phyloP scores from a whole-genome alignment of 2,113 vertebrate genomes.

The Pachyramphus minor region DNA sequence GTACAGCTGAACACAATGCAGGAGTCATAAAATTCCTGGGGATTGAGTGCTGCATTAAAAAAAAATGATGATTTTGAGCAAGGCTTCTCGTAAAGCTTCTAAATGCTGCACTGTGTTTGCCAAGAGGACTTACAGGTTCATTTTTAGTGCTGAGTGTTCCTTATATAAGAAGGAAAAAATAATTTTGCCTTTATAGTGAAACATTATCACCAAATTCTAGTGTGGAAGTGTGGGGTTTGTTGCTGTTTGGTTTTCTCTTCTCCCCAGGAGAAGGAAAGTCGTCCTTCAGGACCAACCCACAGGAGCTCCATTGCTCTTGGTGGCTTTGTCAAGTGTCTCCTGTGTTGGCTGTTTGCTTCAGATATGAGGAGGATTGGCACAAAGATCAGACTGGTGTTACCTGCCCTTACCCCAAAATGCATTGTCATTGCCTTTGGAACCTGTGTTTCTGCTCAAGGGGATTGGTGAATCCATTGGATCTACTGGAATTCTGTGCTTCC shows the following conservation, averaged over 20 bases:
- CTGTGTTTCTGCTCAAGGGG: neutral
- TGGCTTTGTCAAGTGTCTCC: neutral
- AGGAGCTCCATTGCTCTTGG: neutral
- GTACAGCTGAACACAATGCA: neutral
- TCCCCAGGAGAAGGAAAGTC: neutral
- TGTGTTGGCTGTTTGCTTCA: neutral
- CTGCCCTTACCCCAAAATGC: neutral
- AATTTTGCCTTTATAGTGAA: neutral
- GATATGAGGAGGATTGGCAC: neutral
- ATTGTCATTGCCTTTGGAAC: neutral
- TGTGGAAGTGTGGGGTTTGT: neutral
- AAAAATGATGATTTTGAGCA: neutral
- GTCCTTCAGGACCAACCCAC: neutral
- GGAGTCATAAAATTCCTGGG: neutral
- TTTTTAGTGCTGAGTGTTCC: neutral
- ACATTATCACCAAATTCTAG: neutral
- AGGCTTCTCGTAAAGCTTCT: neutral
- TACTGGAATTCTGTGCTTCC: neutral
- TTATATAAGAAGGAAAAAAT: neutral
- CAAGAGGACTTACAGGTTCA: neutral
- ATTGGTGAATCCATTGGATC: neutral
- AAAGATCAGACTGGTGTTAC: neutral
- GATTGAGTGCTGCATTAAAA: neutral
- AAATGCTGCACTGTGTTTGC: neutral
- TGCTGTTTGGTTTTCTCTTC: neutral